phyloP scores from a whole-genome alignment of 2,888 invertebrate genomes.

The Pinctada fucata region DNA sequence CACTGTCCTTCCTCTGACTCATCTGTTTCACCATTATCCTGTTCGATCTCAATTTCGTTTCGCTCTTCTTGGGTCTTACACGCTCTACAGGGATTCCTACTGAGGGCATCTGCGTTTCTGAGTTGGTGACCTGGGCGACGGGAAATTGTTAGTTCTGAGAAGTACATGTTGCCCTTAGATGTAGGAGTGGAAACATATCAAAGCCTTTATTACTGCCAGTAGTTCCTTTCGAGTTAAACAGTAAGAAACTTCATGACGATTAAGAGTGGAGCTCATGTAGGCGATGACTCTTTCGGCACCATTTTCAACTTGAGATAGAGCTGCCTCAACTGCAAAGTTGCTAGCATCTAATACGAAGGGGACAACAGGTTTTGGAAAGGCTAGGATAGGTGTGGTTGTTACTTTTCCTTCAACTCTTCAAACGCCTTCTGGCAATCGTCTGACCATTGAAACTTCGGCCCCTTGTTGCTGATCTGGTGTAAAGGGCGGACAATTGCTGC shows the following conservation, averaged over 20 bases:
- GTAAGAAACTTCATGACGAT: constrained; percentile 25
- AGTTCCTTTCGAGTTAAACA: too few species aligned
- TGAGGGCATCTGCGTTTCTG: too few species aligned
- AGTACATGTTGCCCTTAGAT: constrained; percentile 39
- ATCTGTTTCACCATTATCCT: too few species aligned
- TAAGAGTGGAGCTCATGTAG: constrained; percentile 18
- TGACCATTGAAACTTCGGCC: too few species aligned
- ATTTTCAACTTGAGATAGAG: not conserved
- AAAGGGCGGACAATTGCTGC: constrained; percentile 32
- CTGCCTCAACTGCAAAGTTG: not conserved
- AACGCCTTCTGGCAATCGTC: too few species aligned
- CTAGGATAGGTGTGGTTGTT: too few species aligned
- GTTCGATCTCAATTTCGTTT: too few species aligned
- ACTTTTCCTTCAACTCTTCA: too few species aligned
- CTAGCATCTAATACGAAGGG: not conserved
- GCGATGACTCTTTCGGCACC: constrained; percentile 4
- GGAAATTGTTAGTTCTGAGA: constrained; percentile 3
- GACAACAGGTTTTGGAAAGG: constrained; percentile 12
- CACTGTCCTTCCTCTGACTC: too few species aligned
- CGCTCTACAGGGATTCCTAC: too few species aligned
- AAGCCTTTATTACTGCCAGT: constrained; percentile 27
- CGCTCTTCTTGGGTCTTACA: too few species aligned
- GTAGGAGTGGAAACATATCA: constrained; percentile 31
- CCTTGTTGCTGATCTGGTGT: constrained; percentile 24
- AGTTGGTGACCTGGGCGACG: too few species aligned